Evolutionary conservation across 2,113 vertebrate species (phyloP).

Genomic region (Monarcha castaneiventris): DNA sequence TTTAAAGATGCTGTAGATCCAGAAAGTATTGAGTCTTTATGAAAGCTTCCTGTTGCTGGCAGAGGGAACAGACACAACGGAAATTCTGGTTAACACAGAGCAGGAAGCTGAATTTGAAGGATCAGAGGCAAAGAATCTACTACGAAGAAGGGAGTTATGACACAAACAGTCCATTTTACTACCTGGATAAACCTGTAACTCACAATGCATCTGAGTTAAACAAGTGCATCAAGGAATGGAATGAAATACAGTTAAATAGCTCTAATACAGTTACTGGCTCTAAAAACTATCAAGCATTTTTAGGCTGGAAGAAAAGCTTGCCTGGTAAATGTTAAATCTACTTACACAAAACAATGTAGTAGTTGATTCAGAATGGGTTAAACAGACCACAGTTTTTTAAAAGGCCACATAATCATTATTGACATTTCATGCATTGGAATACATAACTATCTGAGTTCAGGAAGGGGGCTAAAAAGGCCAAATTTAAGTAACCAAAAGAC

Average conservation of each 20-base stretch:
- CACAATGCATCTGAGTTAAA: background rate
- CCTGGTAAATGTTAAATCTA: background rate
- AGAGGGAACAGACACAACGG: background rate
- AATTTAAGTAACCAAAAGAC: background rate
- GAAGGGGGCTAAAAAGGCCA: background rate
- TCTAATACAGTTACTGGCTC: background rate
- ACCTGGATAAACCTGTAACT: background rate
- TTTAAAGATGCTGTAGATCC: background rate
- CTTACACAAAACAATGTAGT: background rate
- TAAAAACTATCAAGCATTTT: background rate
- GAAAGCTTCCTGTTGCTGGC: background rate
- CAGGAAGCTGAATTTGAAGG: background rate
- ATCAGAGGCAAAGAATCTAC: background rate
- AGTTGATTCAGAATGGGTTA: background rate
- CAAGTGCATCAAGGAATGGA: background rate
- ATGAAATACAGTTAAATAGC: background rate
- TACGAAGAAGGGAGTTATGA: background rate
- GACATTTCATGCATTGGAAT: background rate
- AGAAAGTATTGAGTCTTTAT: background rate
- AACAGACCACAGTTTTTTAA: background rate
- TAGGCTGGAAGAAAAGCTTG: background rate
- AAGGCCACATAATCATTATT: background rate
- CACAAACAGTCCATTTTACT: background rate
- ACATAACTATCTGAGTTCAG: background rate
- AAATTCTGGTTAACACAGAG: background rate